Evolutionary conservation across 2,113 vertebrate genomes (phyloP).

Genomic region (Lota lota): DNA sequence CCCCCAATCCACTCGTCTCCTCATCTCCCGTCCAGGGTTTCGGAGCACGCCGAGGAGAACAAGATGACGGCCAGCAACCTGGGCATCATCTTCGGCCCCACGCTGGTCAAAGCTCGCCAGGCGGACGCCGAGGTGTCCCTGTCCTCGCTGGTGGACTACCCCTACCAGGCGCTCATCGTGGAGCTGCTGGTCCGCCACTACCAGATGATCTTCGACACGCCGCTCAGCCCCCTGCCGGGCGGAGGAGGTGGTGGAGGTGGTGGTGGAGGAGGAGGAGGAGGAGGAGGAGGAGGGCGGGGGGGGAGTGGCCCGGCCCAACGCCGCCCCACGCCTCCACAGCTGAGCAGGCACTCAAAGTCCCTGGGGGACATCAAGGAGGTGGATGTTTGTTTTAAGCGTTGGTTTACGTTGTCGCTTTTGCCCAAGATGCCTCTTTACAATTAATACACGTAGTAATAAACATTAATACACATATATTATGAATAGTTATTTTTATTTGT

Average conservation of each 20-base stretch:
- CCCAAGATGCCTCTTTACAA: background rate
- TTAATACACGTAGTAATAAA: too few relatives aligned
- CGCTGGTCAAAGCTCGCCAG: conserved; percentile 89
- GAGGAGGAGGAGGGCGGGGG: too few relatives aligned
- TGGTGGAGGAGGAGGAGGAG: too few relatives aligned
- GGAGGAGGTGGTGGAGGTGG: conserved; percentile 25
- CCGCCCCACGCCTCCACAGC: conserved; percentile 69
- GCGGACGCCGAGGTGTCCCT: conserved; percentile 87
- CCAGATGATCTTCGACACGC: conserved; percentile 88
- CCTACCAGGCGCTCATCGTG: conserved; percentile 89
- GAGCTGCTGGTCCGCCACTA: conserved; percentile 91
- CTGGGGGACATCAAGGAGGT: conserved; percentile 88
- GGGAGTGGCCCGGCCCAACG: conserved; percentile 12
- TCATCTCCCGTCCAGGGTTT: conserved; percentile 74
- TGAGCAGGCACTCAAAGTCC: conserved; percentile 77
- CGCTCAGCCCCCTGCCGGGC: conserved; percentile 72
- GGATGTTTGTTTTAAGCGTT: conserved; percentile 36
- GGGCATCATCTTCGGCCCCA: conserved; percentile 96
- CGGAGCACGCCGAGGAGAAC: conserved; percentile 88
- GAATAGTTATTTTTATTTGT: too few relatives aligned
- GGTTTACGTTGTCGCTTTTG: background rate
- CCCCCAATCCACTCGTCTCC: background rate
- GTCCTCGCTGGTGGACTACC: conserved; percentile 94
- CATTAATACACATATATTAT: too few relatives aligned
- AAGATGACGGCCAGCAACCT: conserved; percentile 98